Evolutionary conservation across 2,113 vertebrate species (phyloP), one percentile per base, ranked within the genome.

Genomic region (Pycnonotus jocosus): DNA sequence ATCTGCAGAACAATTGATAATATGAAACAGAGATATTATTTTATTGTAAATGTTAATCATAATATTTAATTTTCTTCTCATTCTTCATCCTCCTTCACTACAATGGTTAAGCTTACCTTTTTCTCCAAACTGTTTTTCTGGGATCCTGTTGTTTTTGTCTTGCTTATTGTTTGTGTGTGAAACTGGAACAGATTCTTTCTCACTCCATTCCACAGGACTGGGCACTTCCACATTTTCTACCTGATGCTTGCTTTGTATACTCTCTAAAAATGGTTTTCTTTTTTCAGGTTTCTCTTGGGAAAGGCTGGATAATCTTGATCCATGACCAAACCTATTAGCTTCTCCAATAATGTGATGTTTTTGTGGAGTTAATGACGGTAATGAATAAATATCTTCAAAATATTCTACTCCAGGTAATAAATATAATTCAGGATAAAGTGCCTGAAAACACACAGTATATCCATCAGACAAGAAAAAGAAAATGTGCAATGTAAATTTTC

Each of bases 351-450:
- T 96, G 21, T 94, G 96, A 79, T 66, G 95, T 48, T 90, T 98
- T 86, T 98, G 98, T 90, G 97, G 90, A 92, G 92, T 95, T 90
- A 97, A 66, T n/a, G 98, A 96, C 66, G 94, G 88, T 33, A 93
- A 91, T 11, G 97, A 98, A 96, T 96, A 98, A 92, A 96, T 74
- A 71, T 97, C 98, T 97, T 98, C 97, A 93, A 98, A 97, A 53
- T 94, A 96, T 69, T 98, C 98, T 91, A 94, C 91, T 69, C 90
- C 70, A 27, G 98, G 98, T 92, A 99, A 97, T 93, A 99, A 97
- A 97, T 99, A 99, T 6, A 99, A 98, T 96, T 99, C 99, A 20
- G 99, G 98, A 94, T 98, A 97, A 58, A 97, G 97, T 77, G 99
- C 98, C 99, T 99, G 71, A 66, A 86, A 97, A 95, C 12, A 96